These are phyloP conservation scores for Aselliscus stoliczkanus DNA, from an alignment of 2,797 vertebrate species.

Conservation along the genomic window DNA sequence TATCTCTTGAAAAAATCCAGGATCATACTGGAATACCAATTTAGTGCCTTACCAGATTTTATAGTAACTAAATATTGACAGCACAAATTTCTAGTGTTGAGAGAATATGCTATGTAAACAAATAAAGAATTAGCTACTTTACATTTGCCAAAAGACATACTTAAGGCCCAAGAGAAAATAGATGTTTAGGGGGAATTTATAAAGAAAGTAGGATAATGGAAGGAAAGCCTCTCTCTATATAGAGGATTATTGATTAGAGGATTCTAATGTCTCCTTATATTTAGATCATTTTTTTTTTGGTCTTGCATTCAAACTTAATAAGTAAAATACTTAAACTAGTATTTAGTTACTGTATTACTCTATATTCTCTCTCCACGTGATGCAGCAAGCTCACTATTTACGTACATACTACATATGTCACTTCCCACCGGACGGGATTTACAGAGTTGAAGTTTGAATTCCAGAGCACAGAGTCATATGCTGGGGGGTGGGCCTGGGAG, in stretches of 20 bases:
- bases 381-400: not conserved
- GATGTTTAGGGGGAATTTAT: not conserved
- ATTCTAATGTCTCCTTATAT: not conserved
- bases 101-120: not conserved
- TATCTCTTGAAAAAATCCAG: not conserved
- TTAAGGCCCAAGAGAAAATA: not conserved
- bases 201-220: not conserved
- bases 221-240: not conserved
- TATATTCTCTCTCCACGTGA: not conserved
- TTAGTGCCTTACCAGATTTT: not conserved
- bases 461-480: slow-evolving; percentile 45
- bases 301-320: not conserved
- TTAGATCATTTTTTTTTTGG: not conserved
- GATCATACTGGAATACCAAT: not conserved
- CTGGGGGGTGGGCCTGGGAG: not conserved
- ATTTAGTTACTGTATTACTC: not conserved
- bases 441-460: slow-evolving; percentile 61
- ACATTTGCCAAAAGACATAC: not conserved
- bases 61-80: not conserved
- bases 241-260: not conserved
- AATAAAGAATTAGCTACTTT: not conserved
- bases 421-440: slow-evolving; percentile 44
- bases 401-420: slow-evolving; percentile 2
- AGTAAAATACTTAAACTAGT: not conserved
- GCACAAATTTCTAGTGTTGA: not conserved